These are phyloP conservation scores for Drosophila barbarae DNA, from an alignment of 2,888 invertebrate species.

Conservation along the genomic window DNA sequence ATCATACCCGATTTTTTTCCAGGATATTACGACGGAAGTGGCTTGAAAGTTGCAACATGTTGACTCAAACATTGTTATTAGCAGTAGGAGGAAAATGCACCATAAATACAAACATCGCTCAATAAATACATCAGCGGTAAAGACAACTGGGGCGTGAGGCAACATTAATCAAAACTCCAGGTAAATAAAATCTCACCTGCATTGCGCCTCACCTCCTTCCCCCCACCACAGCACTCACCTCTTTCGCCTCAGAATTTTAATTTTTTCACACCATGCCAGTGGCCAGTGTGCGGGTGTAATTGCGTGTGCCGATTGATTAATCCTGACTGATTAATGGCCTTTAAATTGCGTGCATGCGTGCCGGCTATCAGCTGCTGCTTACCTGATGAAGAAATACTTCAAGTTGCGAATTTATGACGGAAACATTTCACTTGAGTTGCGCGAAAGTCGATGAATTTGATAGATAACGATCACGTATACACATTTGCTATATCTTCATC, in stretches of 20 bases:
- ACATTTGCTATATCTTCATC: no score
- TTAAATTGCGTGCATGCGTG: conserved; percentile 17
- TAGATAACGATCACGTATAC: neutral
- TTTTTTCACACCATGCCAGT: conserved; percentile 39
- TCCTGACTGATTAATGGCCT: conserved; percentile 42
- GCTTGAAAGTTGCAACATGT: conserved; percentile 14
- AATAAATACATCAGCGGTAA: conserved; percentile 51
- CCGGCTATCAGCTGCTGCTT: neutral
- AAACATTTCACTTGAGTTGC: neutral
- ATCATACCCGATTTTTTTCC: neutral
- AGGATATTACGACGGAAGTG: conserved; percentile 4
- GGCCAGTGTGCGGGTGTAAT: conserved; percentile 14
- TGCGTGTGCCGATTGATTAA: conserved; percentile 32
- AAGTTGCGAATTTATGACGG: conserved; percentile 8
- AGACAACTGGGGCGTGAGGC: conserved; percentile 51
- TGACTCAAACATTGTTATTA: conserved; percentile 48
- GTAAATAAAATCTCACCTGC: conserved; percentile 45
- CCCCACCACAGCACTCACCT: neutral
- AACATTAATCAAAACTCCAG: conserved; percentile 55
- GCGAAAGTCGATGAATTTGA: neutral
- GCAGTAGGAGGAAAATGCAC: conserved; percentile 24
- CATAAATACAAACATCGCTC: conserved; percentile 47
- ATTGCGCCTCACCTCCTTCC: neutral
- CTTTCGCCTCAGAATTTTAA: conserved; percentile 41
- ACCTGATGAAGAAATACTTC: neutral